Evolutionary conservation across 1,140 invertebrate genomes (phyloP).

Genomic region (Philotrypesis tridentata): DNA sequence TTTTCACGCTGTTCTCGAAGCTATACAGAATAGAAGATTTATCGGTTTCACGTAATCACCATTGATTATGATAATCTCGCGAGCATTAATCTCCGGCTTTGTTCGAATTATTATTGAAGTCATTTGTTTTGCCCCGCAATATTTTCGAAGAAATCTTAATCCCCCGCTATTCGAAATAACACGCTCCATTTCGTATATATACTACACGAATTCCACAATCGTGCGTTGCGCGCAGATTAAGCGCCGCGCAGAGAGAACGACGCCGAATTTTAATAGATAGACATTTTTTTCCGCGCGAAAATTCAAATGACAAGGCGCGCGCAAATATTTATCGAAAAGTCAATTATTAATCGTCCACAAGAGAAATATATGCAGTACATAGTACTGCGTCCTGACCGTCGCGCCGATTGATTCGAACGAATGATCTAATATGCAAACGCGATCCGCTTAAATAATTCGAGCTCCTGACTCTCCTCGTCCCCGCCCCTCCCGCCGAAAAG

Average conservation of each 20-base stretch:
- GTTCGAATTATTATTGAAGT: not conserved
- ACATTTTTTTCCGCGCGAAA: too few relatives aligned
- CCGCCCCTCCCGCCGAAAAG: conserved; percentile 17
- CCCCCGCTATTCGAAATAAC: too few relatives aligned
- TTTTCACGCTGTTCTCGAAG: not conserved
- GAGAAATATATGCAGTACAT: not conserved
- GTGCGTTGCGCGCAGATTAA: too few relatives aligned
- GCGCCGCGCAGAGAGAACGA: too few relatives aligned
- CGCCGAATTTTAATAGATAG: too few relatives aligned
- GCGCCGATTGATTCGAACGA: conserved; percentile 43
- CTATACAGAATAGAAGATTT: not conserved
- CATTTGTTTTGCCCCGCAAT: too few relatives aligned
- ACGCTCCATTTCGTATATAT: too few relatives aligned
- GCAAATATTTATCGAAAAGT: not conserved
- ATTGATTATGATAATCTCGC: not conserved
- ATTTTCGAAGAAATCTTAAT: too few relatives aligned
- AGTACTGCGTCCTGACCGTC: conserved; percentile 9
- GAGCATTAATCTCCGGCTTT: not conserved
- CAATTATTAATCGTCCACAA: not conserved
- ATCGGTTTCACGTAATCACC: not conserved
- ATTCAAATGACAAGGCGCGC: too few relatives aligned
- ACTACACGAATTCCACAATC: too few relatives aligned
- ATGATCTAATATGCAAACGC: conserved; percentile 38
- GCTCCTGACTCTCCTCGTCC: not conserved
- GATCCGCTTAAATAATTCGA: conserved; percentile 26